phyloP scores from a whole-genome alignment of 2,797 vertebrate species.

The Scomberomorus guttatus region DNA sequence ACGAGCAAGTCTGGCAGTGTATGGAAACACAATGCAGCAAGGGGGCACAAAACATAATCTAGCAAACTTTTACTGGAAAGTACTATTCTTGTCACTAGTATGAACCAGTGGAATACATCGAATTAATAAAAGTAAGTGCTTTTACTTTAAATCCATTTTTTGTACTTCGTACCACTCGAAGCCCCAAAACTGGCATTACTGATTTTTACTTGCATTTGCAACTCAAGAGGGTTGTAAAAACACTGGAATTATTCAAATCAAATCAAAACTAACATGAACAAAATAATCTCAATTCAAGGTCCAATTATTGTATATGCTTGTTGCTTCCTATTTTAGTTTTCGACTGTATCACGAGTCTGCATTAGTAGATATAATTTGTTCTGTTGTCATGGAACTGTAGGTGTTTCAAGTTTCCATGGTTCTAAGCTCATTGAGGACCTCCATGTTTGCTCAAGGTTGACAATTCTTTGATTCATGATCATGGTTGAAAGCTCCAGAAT shows the following conservation, averaged over 20 bases:
- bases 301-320: not conserved
- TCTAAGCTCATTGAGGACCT: not conserved
- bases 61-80: not conserved
- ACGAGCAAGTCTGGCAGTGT: not conserved
- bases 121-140: not conserved
- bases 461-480: not conserved
- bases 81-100: slow-evolving; percentile 1
- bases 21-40: slow-evolving; percentile 20
- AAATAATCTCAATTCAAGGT: no score
- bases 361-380: not conserved
- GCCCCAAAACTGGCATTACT: slow-evolving; percentile 1
- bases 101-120: not conserved
- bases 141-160: slow-evolving; percentile 7
- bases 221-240: not conserved
- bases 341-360: not conserved
- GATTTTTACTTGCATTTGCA: slow-evolving; percentile 18
- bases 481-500: not conserved
- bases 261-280: not conserved
- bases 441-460: not conserved
- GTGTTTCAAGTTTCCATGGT: not conserved
- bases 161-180: not conserved
- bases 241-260: not conserved
- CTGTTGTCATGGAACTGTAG: not conserved
- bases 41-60: slow-evolving; percentile 3
- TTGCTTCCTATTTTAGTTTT: not conserved